Base-by-base conservation (phyloP, 2,888 invertebrate genomes). In the Lasioglossum leucozonium region DNA sequence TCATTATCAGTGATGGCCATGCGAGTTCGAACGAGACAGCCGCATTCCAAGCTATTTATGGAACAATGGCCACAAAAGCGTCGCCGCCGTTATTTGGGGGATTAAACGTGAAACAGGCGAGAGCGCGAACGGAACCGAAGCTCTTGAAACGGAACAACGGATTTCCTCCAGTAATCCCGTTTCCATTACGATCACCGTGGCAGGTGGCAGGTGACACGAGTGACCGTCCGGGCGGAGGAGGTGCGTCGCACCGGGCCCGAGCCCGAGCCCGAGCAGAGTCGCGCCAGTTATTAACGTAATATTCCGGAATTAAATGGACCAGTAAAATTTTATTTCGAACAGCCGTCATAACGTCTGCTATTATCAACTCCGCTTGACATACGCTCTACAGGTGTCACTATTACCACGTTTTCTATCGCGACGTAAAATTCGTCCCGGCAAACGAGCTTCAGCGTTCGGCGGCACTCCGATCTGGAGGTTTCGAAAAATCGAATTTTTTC, bases 351-450 rank as follows among this genome's bases (percentile, higher is more conserved):
- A 82, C 77, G 62, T 72, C 55, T 47, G 55, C 69, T 69, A 85
- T 84, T 80, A 84, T 82, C 87, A 78, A 65, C 72, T 42, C 42
- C 42, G 72, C 69, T 58, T 84, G 86, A 90, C 76, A 72, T 79
- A 76, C 82, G 76, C 79, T 77, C 89, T 79, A 90, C 90, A 90
- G 87, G 89, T 90, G 89, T 90, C 90, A 88, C 84, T 76, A 74
- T 90, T 88, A 87, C 83, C 75, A 84, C 83, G 77, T 86, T 89
- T 84, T 85, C 75, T 81, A 40, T 78, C 69, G 67, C 51, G 83
- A 83, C 73, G 37, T 80, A 79, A 88, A 88, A 81, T 82, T 76
- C 72, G 47, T 22, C 69, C 40, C 40, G 65, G 42, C 65, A 40
- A 55, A 42, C 74, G 71, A 78, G 51, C 44, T 44, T 44, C 16